Percentiles rank a stretch among this genome's conserved stretches.
phyloP scores from a whole-genome alignment of 2,888 invertebrate genomes.

The Oscheius sp. region DNA sequence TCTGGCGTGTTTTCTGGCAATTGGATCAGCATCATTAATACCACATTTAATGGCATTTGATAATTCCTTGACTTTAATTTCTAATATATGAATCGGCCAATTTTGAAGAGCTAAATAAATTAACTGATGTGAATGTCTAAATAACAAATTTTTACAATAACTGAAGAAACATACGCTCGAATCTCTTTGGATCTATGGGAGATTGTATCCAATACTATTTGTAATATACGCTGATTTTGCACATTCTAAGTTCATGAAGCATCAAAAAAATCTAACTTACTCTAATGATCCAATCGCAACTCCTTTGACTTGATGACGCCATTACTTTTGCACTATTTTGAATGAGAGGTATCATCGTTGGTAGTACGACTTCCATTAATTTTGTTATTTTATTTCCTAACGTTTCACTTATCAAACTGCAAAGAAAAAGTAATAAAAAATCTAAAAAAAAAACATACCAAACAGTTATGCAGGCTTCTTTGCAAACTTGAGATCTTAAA shows the following conservation, averaged over 20 bases:
- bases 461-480: constrained; percentile 93
- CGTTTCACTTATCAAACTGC: constrained; percentile 81
- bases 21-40: constrained; percentile 90
- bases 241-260: constrained; percentile 75
- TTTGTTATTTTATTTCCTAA: constrained; percentile 85
- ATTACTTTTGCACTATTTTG: constrained; percentile 91
- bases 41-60: constrained; percentile 84
- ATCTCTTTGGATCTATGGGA: constrained; percentile 43
- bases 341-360: constrained; percentile 86
- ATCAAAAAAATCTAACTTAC: constrained; percentile 36
- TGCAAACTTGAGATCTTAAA: constrained; percentile 88
- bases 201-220: constrained; percentile 19
- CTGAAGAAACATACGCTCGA: constrained; percentile 21
- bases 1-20: constrained; percentile 83
- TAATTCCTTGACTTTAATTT: constrained; percentile 81
- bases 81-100: constrained; percentile 86
- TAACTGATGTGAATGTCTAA: constrained; percentile 80
- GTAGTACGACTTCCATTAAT: constrained; percentile 84
- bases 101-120: constrained; percentile 83
- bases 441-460: constrained; percentile 75
- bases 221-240: constrained; percentile 30
- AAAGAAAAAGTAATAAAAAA: neutral
- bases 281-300: constrained; percentile 41
- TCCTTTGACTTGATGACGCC: constrained; percentile 33
- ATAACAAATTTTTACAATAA: neutral